A percentile compares a stretch with the other conserved stretches of the same genome.
These are phyloP conservation scores for Macaca fascicularis DNA, from an alignment of 2,113 vertebrate species.

Conservation along the genomic window T2T-MFA8v1.1 NC_088376.1:160267501-160268000, in stretches of 20 bases:
- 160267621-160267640: not conserved
- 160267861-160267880: constrained; percentile 9
- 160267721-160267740: not conserved
- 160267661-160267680: not conserved
- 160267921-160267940: not conserved
- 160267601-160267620: not conserved
- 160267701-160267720: not conserved
- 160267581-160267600: not conserved
- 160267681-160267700: not conserved
- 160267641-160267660: not conserved
- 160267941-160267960: not conserved
- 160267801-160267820: not conserved
- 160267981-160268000: constrained; percentile 21
- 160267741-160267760: not conserved
- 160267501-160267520: not conserved
- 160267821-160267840: not conserved
- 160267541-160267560: not conserved
- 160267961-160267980: not conserved
- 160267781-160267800: not conserved
- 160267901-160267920: constrained; percentile 20
- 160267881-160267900: constrained; percentile 13
- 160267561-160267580: not conserved
- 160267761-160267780: not conserved
- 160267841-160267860: not conserved
- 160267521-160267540: not conserved